Conservation (phyloP, 1,140 invertebrate genomes). For the Trichonephila clavipes region DNA sequence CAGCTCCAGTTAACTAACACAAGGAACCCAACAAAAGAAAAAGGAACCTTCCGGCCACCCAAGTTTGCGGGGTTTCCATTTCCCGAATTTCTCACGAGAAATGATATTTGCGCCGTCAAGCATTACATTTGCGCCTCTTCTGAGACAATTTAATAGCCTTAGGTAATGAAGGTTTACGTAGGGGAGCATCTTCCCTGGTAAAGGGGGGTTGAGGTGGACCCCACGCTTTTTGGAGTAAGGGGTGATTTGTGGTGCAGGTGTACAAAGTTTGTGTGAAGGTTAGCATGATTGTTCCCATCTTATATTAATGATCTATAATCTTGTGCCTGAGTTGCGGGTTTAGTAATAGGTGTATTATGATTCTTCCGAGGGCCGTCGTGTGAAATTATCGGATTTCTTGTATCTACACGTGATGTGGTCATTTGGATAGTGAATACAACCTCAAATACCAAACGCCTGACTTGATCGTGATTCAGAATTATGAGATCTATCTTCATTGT, state of each 20-base stretch:
- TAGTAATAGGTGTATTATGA: too few species aligned
- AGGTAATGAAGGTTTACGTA: conserved; percentile 48
- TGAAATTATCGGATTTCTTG: too few species aligned
- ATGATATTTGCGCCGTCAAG: conserved; percentile 63
- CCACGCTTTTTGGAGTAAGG: neutral
- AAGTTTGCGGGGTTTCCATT: neutral
- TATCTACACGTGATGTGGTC: too few species aligned
- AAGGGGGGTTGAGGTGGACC: neutral
- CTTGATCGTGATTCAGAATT: too few species aligned
- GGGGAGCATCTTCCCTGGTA: conserved; percentile 8
- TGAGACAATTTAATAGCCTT: conserved; percentile 27
- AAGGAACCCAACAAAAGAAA: neutral
- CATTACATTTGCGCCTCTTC: conserved; percentile 56
- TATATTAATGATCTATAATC: too few species aligned
- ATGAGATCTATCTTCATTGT: too few species aligned
- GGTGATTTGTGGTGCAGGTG: neutral
- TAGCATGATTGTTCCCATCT: neutral
- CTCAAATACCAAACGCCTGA: too few species aligned
- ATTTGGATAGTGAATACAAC: too few species aligned
- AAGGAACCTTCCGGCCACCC: conserved; percentile 59
- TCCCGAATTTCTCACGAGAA: conserved; percentile 71
- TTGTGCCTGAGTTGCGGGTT: too few species aligned
- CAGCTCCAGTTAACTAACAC: conserved; percentile 32
- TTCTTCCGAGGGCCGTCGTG: too few species aligned
- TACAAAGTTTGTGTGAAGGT: neutral